Base-by-base conservation (phyloP, 2,797 vertebrate genomes). In the Babyrousa celebensis region DNA sequence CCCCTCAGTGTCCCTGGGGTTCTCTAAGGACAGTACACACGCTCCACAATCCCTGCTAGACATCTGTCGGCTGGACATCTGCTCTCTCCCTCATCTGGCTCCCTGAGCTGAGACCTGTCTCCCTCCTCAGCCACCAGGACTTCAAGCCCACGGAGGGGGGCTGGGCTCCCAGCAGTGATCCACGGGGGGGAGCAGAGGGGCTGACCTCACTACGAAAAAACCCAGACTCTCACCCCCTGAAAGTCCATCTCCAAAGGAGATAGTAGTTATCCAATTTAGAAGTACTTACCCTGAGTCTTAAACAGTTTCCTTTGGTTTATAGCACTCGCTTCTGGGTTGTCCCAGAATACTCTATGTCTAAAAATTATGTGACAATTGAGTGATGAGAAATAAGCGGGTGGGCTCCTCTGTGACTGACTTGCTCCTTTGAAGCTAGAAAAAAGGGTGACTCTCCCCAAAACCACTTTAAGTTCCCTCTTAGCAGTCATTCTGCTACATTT, bases 141-240 rank as follows among this genome's bases (percentile, higher is more conserved):
- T 58, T 48, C 56, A 79, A 18, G 20, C 18, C 29, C 21, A 6
- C 16, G 32, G 21, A n/a, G 32, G 25, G 25, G 56, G 9, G 16
- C 43, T 82, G 43, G 27, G 32, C 4, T 43, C 65, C 79, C 27
- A n/a, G 6, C 5, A 65, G 58, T 5, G 27, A 10, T 32, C 56
- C 72, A 78, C 0, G 0, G 12, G 36, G 36, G 1, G 54, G 3
- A 63, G 25, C 21, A n/a, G 14, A 78, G 40, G 3, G 25, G 5
- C 12, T 12, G 20, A 6, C 27, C 20, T 40, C n/a, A 62, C 40
- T 70, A 20, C 63, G 71, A 60, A 29, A 58, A 77, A 54, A 60
- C 72, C 54, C 65, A 58, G n/a, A 48, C 20, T 79, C 65, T 21
- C 1, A 0, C 27, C 54, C 40, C 70, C n/a, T 78, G 20, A 29